Percentiles rank a stretch among this genome's conserved stretches.
These are phyloP conservation scores for Atherinosoma microstoma DNA, from an alignment of 2,797 vertebrate genomes.

Conservation along the genomic window DNA sequence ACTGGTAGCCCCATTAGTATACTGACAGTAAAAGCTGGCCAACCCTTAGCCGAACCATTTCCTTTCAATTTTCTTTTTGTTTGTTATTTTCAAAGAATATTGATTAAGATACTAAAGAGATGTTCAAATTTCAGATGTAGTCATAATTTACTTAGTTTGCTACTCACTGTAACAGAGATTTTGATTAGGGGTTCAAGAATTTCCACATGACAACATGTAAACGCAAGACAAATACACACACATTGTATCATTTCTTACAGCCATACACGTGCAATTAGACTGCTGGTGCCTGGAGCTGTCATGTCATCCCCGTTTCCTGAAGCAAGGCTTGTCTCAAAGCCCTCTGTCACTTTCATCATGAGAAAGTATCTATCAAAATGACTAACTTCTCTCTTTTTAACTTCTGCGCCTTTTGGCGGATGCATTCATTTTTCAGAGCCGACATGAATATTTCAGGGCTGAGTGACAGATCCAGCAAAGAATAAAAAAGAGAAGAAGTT, in stretches of 20 bases:
- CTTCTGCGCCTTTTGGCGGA: constrained; percentile 75
- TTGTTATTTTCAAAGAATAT: neutral
- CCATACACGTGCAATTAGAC: neutral
- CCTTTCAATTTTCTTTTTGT: neutral
- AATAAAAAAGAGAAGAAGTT: constrained; percentile 70
- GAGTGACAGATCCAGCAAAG: constrained; percentile 81
- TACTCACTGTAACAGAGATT: neutral
- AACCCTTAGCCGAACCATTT: too few relatives aligned
- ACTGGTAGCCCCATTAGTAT: too few relatives aligned
- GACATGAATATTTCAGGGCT: constrained; percentile 80
- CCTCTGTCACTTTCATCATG: constrained; percentile 73
- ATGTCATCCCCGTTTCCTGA: constrained; percentile 44
- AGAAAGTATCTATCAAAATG: constrained; percentile 71
- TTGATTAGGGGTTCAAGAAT: too few relatives aligned
- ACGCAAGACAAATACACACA: neutral
- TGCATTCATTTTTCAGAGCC: constrained; percentile 81
- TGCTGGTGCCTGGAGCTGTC: constrained; percentile 1
- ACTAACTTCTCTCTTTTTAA: constrained; percentile 76
- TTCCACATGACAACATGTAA: neutral
- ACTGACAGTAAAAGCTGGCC: too few relatives aligned
- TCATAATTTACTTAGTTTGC: neutral
- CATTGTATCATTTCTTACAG: neutral
- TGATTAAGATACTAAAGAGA: neutral
- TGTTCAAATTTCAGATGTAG: neutral
- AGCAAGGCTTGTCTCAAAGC: constrained; percentile 66